Percentiles rank a stretch among this genome's conserved stretches.
Evolutionary conservation across 2,797 vertebrate genomes (phyloP).

Genomic region (Hemitrygon akajei): DNA sequence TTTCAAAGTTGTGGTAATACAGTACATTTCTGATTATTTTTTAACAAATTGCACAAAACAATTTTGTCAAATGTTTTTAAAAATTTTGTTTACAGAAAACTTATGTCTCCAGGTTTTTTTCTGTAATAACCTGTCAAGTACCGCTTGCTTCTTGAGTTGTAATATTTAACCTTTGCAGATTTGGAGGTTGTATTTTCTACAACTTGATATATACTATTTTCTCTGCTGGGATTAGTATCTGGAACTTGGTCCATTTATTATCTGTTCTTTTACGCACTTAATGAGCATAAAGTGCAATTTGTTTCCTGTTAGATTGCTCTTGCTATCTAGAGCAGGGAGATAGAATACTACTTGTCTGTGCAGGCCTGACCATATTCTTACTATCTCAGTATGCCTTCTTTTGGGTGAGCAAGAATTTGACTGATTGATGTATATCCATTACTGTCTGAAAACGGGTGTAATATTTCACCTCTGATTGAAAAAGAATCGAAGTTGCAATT

Average conservation of each 20-base stretch:
- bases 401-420: not conserved
- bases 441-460: not conserved
- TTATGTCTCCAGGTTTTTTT: not conserved
- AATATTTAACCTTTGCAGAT: not conserved
- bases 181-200: not conserved
- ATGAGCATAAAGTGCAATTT: too few species aligned
- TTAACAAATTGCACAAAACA: not conserved
- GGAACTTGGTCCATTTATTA: too few species aligned
- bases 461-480: conserved; percentile 1
- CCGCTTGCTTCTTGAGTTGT: not conserved
- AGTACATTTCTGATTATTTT: conserved; percentile 2
- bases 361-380: too few species aligned
- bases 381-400: too few species aligned
- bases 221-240: too few species aligned
- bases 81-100: not conserved
- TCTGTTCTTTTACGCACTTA: too few species aligned
- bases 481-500: conserved; percentile 14
- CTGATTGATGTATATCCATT: not conserved
- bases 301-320: too few species aligned
- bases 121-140: too few species aligned
- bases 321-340: too few species aligned
- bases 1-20: not conserved
- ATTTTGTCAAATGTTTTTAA: too few species aligned
- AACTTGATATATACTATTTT: not conserved
- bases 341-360: too few species aligned